These are phyloP conservation scores for Tragelaphus buxtoni DNA, from an alignment of 2,113 vertebrate species.

Conservation along the genomic window DNA sequence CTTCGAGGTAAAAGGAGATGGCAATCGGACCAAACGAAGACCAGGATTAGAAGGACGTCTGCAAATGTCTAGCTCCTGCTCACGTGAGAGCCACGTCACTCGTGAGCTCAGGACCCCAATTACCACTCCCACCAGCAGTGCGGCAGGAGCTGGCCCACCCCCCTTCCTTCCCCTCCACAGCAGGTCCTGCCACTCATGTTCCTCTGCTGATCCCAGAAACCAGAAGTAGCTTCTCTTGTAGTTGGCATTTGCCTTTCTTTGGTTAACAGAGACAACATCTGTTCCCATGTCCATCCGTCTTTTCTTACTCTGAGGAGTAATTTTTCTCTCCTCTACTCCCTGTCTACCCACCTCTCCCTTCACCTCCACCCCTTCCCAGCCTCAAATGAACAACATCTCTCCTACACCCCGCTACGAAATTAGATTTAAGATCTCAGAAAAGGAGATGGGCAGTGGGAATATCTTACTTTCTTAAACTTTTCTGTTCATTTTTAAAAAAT, in stretches of 20 bases:
- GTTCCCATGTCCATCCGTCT: not conserved
- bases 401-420: not conserved
- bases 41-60: not conserved
- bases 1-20: not conserved
- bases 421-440: not conserved
- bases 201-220: not conserved
- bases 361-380: not conserved
- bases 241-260: conserved; percentile 34
- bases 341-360: not conserved
- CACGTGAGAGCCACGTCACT: conserved; percentile 66
- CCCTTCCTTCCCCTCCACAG: not conserved
- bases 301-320: not conserved
- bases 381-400: not conserved
- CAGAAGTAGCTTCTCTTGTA: not conserved
- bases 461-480: not conserved
- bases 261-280: not conserved
- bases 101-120: conserved; percentile 54
- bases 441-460: not conserved
- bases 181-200: conserved; percentile 14
- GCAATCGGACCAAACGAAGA: not conserved
- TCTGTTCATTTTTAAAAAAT: not conserved
- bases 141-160: not conserved
- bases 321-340: not conserved
- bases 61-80: conserved; percentile 2
- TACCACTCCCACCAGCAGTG: conserved; percentile 51